Conservation (phyloP, 2,113 vertebrate species). For the Hypocryptadius cinnamomeus region DNA sequence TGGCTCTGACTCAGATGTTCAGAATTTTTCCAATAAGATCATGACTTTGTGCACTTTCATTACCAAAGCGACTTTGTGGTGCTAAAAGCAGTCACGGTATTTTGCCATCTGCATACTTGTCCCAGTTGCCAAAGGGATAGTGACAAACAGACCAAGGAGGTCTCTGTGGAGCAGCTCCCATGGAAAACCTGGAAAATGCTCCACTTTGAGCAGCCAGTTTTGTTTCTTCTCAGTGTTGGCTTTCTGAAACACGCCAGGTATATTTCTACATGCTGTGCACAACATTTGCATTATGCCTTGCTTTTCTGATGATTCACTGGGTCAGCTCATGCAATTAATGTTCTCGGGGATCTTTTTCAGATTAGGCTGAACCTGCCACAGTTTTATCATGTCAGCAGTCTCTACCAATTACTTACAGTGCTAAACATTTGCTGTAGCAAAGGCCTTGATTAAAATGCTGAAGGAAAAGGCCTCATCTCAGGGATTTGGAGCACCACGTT, state of each 20-base stretch:
- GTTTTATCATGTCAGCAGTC: slow-evolving; percentile 11
- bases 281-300: background rate
- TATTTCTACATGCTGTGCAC: background rate
- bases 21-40: background rate
- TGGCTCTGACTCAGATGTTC: background rate
- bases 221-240: background rate
- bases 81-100: background rate
- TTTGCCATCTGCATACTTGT: background rate
- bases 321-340: background rate
- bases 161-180: background rate
- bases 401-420: background rate
- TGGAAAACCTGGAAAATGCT: background rate
- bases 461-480: background rate
- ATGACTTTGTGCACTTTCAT: background rate
- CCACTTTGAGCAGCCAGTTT: background rate
- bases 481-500: background rate
- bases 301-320: background rate
- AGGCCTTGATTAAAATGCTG: background rate
- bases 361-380: background rate
- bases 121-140: background rate
- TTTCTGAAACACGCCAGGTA: background rate
- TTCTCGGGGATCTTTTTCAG: background rate
- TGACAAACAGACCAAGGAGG: background rate
- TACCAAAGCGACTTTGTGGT: background rate
- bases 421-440: background rate